Conservation (phyloP, 1,140 invertebrate species). For the Grapholita molesta region DNA sequence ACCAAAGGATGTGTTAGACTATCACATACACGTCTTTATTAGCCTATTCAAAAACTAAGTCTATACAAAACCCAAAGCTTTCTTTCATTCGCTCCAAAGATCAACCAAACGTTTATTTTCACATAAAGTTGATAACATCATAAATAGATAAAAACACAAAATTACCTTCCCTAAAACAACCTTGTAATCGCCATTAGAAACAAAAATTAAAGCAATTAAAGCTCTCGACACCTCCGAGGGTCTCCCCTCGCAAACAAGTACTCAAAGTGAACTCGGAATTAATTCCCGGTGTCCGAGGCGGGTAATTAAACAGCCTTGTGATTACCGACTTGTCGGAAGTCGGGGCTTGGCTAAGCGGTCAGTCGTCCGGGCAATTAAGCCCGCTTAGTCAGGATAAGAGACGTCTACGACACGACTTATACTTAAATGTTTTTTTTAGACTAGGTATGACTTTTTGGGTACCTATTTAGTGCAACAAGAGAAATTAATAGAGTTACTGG, state of each 20-base stretch:
- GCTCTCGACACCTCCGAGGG: conserved; percentile 3
- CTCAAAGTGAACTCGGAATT: conserved; percentile 45
- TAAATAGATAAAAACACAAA: background rate
- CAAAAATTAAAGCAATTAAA: conserved; percentile 15
- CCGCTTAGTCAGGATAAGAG: background rate
- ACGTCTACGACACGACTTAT: conserved; percentile 5
- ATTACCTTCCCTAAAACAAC: background rate
- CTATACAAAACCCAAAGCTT: background rate
- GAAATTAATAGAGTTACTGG: too few relatives aligned
- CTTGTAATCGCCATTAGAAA: conserved; percentile 10
- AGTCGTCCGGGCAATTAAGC: conserved; percentile 49
- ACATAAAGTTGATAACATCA: background rate
- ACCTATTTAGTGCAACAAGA: too few relatives aligned
- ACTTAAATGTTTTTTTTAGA: too few relatives aligned
- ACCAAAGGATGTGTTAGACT: too few relatives aligned
- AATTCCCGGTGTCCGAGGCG: conserved; percentile 59
- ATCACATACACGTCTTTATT: too few relatives aligned
- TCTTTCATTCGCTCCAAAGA: background rate
- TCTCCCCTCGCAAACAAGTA: conserved; percentile 11
- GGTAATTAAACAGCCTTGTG: conserved; percentile 76
- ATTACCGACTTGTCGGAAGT: conserved; percentile 67
- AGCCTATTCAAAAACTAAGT: too few relatives aligned
- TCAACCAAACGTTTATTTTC: background rate
- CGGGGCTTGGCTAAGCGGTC: conserved; percentile 60
- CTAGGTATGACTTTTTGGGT: too few relatives aligned